phyloP scores from a whole-genome alignment of 1,140 invertebrate species.

The Drosophila repletoides region DNA sequence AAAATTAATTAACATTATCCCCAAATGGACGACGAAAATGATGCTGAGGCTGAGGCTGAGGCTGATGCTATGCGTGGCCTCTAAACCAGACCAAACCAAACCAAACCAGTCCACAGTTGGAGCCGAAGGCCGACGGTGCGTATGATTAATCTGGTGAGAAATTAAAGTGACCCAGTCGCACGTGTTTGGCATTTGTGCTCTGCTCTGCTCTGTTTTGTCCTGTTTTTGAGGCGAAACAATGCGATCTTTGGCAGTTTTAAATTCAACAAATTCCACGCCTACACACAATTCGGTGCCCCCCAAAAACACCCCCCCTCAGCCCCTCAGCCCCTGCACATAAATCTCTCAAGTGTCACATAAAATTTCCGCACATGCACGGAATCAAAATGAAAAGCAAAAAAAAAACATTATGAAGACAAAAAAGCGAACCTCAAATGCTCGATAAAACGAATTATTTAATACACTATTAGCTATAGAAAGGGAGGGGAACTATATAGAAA shows the following conservation, averaged over 20 bases:
- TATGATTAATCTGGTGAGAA: constrained; percentile 67
- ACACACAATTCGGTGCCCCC: constrained; percentile 23
- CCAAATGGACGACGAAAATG: too few species aligned
- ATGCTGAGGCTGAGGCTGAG: neutral
- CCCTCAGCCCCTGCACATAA: constrained; percentile 43
- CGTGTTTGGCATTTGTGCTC: constrained; percentile 22
- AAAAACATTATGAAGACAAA: constrained; percentile 20
- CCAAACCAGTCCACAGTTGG: neutral
- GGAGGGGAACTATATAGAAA: too few species aligned
- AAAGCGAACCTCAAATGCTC: neutral
- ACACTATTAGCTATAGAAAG: too few species aligned
- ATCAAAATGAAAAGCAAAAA: constrained; percentile 67
- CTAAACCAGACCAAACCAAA: too few species aligned
- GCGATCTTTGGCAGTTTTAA: constrained; percentile 48
- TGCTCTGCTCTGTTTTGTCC: too few species aligned
- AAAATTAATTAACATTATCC: constrained; percentile 65
- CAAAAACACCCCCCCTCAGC: neutral
- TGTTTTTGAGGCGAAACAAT: constrained; percentile 10
- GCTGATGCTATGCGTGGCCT: neutral
- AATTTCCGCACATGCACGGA: constrained; percentile 79
- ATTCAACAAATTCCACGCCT: too few species aligned
- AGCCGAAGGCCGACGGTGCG: constrained; percentile 37
- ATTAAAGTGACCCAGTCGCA: constrained; percentile 20
- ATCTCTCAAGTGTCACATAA: constrained; percentile 80
- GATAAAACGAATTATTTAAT: neutral